phyloP scores from a whole-genome alignment of 2,113 vertebrate genomes.

The Cyprinus carpio region DNA sequence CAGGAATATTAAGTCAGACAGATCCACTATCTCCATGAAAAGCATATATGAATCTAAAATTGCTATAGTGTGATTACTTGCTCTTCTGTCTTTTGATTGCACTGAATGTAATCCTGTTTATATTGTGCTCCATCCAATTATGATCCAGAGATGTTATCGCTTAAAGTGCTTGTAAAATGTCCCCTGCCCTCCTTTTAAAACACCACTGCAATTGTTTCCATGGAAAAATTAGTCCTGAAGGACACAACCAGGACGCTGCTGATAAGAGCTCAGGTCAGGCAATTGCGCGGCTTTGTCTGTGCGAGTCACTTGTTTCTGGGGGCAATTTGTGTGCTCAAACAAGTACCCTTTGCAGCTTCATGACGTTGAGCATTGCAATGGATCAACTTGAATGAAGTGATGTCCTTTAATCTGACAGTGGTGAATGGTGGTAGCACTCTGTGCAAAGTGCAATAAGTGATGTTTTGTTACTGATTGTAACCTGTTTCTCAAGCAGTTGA shows the following conservation, averaged over 20 bases:
- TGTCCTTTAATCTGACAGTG: slow-evolving; percentile 52
- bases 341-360: slow-evolving; percentile 61
- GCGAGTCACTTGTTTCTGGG: slow-evolving; percentile 71
- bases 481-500: slow-evolving; percentile 84
- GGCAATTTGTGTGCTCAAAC: slow-evolving; percentile 73
- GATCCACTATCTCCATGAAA: no score
- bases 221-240: slow-evolving; percentile 66
- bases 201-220: slow-evolving; percentile 68
- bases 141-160: slow-evolving; percentile 48
- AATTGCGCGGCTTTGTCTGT: slow-evolving; percentile 73
- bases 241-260: slow-evolving; percentile 53
- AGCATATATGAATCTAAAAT: not conserved
- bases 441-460: slow-evolving; percentile 64
- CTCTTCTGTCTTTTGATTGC: not conserved
- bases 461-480: slow-evolving; percentile 26
- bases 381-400: slow-evolving; percentile 60
- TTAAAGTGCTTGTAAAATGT: slow-evolving; percentile 58
- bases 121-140: slow-evolving; percentile 59
- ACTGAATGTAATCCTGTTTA: slow-evolving; percentile 48
- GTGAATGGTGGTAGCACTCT: slow-evolving; percentile 63
- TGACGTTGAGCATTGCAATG: slow-evolving; percentile 55
- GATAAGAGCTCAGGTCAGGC: slow-evolving; percentile 73
- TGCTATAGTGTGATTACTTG: not conserved
- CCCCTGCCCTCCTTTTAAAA: slow-evolving; percentile 51
- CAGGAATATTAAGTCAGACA: not conserved